Percentiles rank a stretch among this genome's conserved stretches.
Conservation (phyloP, 2,113 vertebrate genomes). For the Phaethon lepturus region DNA sequence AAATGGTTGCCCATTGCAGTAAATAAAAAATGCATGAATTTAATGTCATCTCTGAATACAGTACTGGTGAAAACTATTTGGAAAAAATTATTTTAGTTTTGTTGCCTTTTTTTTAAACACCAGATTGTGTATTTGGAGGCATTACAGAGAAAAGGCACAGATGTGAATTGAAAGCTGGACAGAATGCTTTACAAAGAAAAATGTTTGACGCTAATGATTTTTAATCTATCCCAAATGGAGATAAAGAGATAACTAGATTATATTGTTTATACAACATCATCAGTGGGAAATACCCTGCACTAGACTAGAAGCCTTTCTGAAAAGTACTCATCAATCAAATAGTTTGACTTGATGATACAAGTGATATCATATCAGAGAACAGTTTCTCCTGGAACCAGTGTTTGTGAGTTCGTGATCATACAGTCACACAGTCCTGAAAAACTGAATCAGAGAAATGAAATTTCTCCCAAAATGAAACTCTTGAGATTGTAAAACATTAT, state of each 20-base stretch:
- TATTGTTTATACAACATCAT: not conserved
- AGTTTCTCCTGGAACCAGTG: not conserved
- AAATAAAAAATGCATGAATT: accelerated
- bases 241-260: not conserved
- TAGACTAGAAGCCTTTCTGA: not conserved
- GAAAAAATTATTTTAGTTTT: not conserved
- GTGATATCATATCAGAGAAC: not conserved
- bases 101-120: not conserved
- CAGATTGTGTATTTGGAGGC: not conserved
- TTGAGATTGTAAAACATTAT: not conserved
- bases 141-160: not conserved
- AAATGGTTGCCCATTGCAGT: not conserved
- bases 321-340: not conserved
- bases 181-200: not conserved
- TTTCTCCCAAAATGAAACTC: not conserved
- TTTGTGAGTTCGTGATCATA: not conserved
- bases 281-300: not conserved
- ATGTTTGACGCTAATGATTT: not conserved
- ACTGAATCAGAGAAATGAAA: not conserved
- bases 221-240: not conserved
- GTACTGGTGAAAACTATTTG: not conserved
- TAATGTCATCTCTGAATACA: not conserved
- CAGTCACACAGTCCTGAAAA: not conserved
- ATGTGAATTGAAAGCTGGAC: not conserved
- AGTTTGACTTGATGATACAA: not conserved